Evolutionary conservation across 2,888 invertebrate genomes (phyloP), one percentile per base, ranked within the genome.

Genomic region (Tetragonula carbonaria): DNA sequence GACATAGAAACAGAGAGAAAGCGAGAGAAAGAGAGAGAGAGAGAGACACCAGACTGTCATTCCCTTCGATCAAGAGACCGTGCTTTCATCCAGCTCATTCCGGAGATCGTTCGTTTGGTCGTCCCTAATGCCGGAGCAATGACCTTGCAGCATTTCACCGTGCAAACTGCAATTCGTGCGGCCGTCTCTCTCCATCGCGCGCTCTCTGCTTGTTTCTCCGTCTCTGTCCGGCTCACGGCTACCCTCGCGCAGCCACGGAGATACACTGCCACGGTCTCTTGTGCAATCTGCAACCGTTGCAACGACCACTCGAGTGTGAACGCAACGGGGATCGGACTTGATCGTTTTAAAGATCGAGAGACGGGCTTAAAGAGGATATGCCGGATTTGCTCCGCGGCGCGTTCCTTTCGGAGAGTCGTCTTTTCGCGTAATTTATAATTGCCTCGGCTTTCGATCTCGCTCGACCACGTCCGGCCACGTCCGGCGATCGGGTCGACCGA

Each of bases 101-200:
- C 85, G 87, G 83, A 85, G 89, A 91, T 91, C 85, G 89, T 87
- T 84, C 89, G 87, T 87, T 88, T 82, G 81, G 82, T 85, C 88
- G 86, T 85, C 90, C 86, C 89, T 92, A 91, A 92, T 92, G 90
- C 85, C 90, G 87, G 91, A 85, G 90, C 90, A 91, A 92, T 91
- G 92, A 92, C 91, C 91, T 90, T 90, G 91, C 92, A 85, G 89
- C 86, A 89, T 92, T 91, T 91, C 87, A 86, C 88, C 82, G 84
- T 88, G 86, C 87, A 86, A 89, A 91, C 89, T 90, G 90, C 90
- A 87, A 90, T 91, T 90, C 90, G 89, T 86, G 86, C 86, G 70
- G 45, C 75, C 78, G 76, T 74, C 80, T 59, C 77, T 18, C 45
- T 76, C 28, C 45, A 16, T n/a, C 5, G 21, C 28, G n/a, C 38